These are phyloP conservation scores for Catharus minimus DNA, from an alignment of 2,113 vertebrate species.

Conservation along the genomic window DNA sequence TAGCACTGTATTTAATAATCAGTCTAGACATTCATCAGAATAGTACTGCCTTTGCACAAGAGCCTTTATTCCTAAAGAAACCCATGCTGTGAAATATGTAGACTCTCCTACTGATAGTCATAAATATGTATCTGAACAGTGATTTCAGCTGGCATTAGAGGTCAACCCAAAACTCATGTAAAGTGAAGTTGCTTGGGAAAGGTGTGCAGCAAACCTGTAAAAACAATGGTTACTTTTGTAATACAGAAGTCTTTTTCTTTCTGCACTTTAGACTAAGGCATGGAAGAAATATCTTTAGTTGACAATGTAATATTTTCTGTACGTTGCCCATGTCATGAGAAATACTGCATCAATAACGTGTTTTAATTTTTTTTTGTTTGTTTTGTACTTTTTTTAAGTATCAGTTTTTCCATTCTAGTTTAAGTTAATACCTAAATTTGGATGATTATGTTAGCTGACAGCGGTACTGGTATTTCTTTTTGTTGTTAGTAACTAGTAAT, in stretches of 20 bases:
- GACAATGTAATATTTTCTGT: slow-evolving; percentile 71
- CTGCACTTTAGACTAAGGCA: slow-evolving; percentile 84
- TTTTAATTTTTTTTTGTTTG: slow-evolving; percentile 38
- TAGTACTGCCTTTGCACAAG: slow-evolving; percentile 87
- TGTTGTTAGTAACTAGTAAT: slow-evolving; percentile 76
- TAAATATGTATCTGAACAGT: slow-evolving; percentile 18
- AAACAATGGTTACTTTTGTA: slow-evolving; percentile 39
- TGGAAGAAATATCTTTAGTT: slow-evolving; percentile 75
- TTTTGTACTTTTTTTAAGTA: slow-evolving; percentile 71
- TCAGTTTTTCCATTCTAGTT: slow-evolving; percentile 69
- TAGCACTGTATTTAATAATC: slow-evolving; percentile 88
- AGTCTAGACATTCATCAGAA: slow-evolving; percentile 78
- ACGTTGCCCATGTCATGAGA: slow-evolving; percentile 68
- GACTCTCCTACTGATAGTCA: slow-evolving; percentile 74
- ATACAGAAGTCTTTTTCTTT: slow-evolving; percentile 71
- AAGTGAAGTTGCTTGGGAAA: slow-evolving; percentile 55
- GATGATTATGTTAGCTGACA: slow-evolving; percentile 72
- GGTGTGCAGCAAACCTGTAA: slow-evolving; percentile 61
- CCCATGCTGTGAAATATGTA: slow-evolving; percentile 90
- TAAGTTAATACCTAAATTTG: slow-evolving; percentile 73
- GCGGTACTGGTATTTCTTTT: slow-evolving; percentile 81
- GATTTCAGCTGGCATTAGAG: slow-evolving; percentile 41
- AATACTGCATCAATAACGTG: slow-evolving; percentile 63
- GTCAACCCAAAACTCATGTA: slow-evolving; percentile 10
- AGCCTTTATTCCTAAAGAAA: slow-evolving; percentile 79